Percentiles rank a stretch among this genome's conserved stretches.
Evolutionary conservation across 2,113 vertebrate species (phyloP).

Genomic region (Zosterops hypoxanthus): DNA sequence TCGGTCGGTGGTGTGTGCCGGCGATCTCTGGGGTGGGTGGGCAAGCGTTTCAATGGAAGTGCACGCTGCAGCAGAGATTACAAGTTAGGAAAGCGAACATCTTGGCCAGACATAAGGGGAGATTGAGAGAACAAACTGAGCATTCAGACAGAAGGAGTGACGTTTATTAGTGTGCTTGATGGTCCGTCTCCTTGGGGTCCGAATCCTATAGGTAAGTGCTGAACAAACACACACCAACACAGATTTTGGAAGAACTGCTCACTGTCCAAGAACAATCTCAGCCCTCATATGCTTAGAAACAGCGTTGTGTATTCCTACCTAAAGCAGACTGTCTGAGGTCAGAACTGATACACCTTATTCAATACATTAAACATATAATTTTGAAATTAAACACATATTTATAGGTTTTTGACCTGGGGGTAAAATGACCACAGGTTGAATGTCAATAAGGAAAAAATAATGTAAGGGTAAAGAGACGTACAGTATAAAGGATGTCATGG

Average conservation of each 20-base stretch:
- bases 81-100: neutral
- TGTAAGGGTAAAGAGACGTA: neutral
- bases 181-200: neutral
- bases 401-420: neutral
- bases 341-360: neutral
- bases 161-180: fast-evolving
- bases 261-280: neutral
- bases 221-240: neutral
- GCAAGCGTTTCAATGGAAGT: neutral
- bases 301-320: neutral
- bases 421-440: conserved; percentile 9
- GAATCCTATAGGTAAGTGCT: neutral
- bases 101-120: neutral
- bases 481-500: conserved; percentile 52
- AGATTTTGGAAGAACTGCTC: neutral
- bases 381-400: neutral
- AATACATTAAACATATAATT: neutral
- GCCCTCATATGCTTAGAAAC: neutral
- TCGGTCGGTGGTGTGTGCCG: neutral
- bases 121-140: neutral
- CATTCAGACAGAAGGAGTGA: neutral
- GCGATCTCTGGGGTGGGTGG: neutral
- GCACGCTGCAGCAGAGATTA: neutral
- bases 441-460: neutral
- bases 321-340: neutral